Evolutionary conservation across 1,140 invertebrate species (phyloP), one percentile per base, ranked within the genome.

Genomic region (Lucilia sericata): DNA sequence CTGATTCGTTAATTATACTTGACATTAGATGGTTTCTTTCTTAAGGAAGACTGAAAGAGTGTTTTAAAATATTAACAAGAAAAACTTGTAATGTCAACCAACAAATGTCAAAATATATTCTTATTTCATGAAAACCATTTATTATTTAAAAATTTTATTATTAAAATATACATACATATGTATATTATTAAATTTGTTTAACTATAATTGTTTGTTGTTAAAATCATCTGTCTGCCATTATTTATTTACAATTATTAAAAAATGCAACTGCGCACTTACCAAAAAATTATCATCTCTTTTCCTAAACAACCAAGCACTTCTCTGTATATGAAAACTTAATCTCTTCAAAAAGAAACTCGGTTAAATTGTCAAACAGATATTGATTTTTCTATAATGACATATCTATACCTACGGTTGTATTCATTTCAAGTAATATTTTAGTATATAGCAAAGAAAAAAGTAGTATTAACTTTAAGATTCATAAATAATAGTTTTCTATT

Each of bases 311-410:
- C 2, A 17, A 55, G 17, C 51, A 17, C 51, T 30, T 30, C 25
- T 55, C 51, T 17, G 51, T 30, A 30, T 30, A 30, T 17, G 51
- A 55, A 55, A 55, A 17, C 12, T 49, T 49, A 49, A 49, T 49
- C 49, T 55, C 17, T 55, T 70, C 21, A 70, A 65, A 65, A 65
- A n/a, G n/a, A 19, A 21, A 19, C 21, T 70, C n/a, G 19, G n/a
- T 70, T 10, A 60, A 60, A 70, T 21, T 70, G 65, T 70, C 65
- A 70, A 70, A 70, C 19, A 70, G n/a, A 19, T 70, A 70, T 70
- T 70, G 65, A 70, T 70, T 70, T 70, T 70, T 70, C 65, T 19
- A 12, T 21, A 19, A 70, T 70, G 65, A 25, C n/a, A 70, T 70
- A 10, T 70, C 65, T 70, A 21, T 21, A 70, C n/a, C 65, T 21